Percentiles rank a stretch among this genome's conserved stretches.
Conservation (phyloP, 2,113 vertebrate genomes). For the Microcebus ravelobensis region DNA sequence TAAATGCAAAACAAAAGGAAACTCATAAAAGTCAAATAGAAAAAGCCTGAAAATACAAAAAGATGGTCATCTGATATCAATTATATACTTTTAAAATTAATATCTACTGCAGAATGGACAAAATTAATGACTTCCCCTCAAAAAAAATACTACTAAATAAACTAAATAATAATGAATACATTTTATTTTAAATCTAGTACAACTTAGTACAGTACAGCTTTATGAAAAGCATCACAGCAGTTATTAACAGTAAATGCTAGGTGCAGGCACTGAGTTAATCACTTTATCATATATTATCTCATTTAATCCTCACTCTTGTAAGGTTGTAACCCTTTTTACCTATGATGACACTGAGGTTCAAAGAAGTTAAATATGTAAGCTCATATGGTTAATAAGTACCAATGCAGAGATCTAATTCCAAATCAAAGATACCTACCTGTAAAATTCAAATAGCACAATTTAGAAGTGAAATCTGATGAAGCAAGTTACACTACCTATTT, state of each 20-base stretch:
- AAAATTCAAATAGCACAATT: neutral
- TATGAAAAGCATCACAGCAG: neutral
- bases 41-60: neutral
- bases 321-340: neutral
- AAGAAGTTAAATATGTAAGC: neutral
- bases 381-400: neutral
- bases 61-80: slow-evolving; percentile 26
- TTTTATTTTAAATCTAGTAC: neutral
- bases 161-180: neutral
- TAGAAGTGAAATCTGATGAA: slow-evolving; percentile 10
- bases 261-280: neutral
- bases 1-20: slow-evolving; percentile 43
- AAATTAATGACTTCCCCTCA: neutral
- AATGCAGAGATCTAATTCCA: neutral
- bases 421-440: neutral
- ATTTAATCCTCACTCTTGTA: neutral
- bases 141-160: neutral
- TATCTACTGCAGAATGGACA: neutral
- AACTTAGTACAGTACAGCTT: neutral
- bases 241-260: neutral
- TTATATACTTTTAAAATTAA: neutral
- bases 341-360: neutral
- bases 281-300: neutral
- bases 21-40: neutral
- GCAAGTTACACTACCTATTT: neutral